A percentile compares a stretch with the other conserved stretches of the same genome.
These are phyloP conservation scores for Aurelia aurita DNA, from an alignment of 30 jellyfish, hydroid and myxozoan genomes.

Conservation along the genomic window DNA sequence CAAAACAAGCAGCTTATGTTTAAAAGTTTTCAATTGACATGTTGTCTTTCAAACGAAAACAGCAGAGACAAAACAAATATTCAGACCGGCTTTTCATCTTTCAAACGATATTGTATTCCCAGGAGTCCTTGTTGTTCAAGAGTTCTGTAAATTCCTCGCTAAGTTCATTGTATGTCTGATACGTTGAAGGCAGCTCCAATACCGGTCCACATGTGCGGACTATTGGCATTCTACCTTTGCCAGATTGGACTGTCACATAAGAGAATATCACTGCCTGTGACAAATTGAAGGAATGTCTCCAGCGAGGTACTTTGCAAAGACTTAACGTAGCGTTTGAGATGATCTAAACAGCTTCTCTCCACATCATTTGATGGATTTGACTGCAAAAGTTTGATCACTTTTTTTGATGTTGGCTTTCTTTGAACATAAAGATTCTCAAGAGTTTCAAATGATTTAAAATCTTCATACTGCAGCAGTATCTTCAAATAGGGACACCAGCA, in stretches of 20 bases:
- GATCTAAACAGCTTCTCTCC: conserved; percentile 20
- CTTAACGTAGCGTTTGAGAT: conserved; percentile 24
- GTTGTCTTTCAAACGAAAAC: too few relatives aligned
- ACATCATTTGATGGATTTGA: conserved; percentile 16
- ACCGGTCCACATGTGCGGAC: conserved; percentile 62
- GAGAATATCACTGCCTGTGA: conserved; percentile 45
- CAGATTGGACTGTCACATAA: conserved; percentile 23
- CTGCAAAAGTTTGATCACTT: conserved; percentile 11
- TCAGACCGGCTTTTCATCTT: too few relatives aligned
- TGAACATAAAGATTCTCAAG: not conserved
- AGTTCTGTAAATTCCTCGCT: conserved; percentile 33
- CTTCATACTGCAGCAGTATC: conserved; percentile 6
- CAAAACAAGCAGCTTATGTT: too few relatives aligned
- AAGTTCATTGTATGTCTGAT: conserved; percentile 22
- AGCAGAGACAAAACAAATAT: too few relatives aligned
- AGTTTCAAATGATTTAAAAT: conserved; percentile 24
- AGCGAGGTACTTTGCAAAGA: not conserved
- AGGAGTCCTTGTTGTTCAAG: conserved; percentile 6
- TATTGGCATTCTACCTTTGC: conserved; percentile 47
- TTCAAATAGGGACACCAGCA: conserved; percentile 27
- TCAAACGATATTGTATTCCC: conserved; percentile 34
- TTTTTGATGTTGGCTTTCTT: conserved; percentile 37
- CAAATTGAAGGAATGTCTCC: conserved; percentile 12
- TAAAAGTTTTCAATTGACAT: too few relatives aligned
- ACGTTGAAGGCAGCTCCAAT: conserved; percentile 37